These are phyloP conservation scores for Gymnobelideus leadbeateri DNA, from an alignment of 2,113 vertebrate species.

Conservation along the genomic window DNA sequence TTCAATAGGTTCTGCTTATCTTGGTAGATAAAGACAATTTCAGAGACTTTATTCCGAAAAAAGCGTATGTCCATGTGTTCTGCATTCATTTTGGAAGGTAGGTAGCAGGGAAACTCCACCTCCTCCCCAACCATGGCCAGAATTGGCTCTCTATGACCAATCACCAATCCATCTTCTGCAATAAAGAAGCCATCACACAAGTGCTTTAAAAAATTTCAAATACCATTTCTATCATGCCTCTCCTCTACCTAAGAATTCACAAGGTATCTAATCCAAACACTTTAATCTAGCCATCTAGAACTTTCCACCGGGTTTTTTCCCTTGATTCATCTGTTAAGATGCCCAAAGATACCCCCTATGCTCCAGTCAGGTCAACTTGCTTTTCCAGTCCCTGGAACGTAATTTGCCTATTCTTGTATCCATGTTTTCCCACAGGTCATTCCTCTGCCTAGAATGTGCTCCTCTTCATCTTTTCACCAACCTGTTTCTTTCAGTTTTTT, in stretches of 20 bases:
- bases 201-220: not conserved
- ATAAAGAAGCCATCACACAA: constrained; percentile 41
- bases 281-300: not conserved
- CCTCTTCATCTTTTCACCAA: not conserved
- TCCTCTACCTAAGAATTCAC: constrained; percentile 22
- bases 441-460: not conserved
- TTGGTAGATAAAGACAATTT: constrained; percentile 71
- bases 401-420: not conserved
- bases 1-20: not conserved
- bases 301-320: not conserved
- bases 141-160: constrained; percentile 56
- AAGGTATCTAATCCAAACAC: not conserved
- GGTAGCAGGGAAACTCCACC: constrained; percentile 68
- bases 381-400: not conserved
- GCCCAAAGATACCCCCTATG: not conserved
- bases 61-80: constrained; percentile 75
- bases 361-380: not conserved
- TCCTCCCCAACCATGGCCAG: constrained; percentile 60
- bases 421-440: not conserved
- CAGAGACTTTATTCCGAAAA: constrained; percentile 8
- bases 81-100: constrained; percentile 9
- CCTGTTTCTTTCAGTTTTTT: not conserved
- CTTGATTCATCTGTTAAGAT: not conserved
- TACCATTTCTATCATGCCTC: not conserved
- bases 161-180: constrained; percentile 68